Evolutionary conservation across 2,113 vertebrate genomes (phyloP), one percentile per base, ranked within the genome.

Genomic region (Procavia capensis): DNA sequence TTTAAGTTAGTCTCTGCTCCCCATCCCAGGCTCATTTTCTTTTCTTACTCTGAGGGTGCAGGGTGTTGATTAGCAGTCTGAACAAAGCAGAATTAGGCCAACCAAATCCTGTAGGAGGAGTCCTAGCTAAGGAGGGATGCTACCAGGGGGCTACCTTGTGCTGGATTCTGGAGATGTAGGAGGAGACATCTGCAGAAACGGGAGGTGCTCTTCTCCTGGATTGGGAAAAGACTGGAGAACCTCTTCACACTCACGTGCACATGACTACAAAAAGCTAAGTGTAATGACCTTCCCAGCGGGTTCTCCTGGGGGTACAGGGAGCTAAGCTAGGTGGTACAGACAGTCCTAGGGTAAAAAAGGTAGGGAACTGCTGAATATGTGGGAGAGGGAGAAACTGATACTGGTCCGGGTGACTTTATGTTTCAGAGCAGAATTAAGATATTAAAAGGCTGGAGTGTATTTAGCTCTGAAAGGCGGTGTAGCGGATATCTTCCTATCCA

Each of bases 391-490:
- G 43, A 45, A 68, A 72, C 34, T 41, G 17, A 57, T 43, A 72
- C 45, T 34, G 91, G 94, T 9, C 4, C 59, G 22, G 34, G 11
- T 2, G 24, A 82, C 82, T 41, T n/a, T 72, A 19, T 70, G 10
- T 86, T 85, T 84, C 54, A 61, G 85, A 54, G 29, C 57, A 66
- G 47, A 84, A 92, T 82, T 84, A 24, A 94, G 64, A 24, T 75
- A 68, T 24, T 85, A 66, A 57, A 92, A 43, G 54, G 14, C 3
- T 59, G 13, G 61, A 9, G 9, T 66, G 34, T 41, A 66, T 57
- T 2, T 76, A 81, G 85, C 57, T 47, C 25, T 22, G 11, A 68
- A n/a, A 22, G 64, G n/a, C 9, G 41, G 5, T 25, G 16, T 41
- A 20, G n/a, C 45, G 39, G 45, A 0, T 39, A n/a, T 78, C 59